phyloP scores from a whole-genome alignment of 2,113 vertebrate genomes.

The Chrysemys picta region DNA sequence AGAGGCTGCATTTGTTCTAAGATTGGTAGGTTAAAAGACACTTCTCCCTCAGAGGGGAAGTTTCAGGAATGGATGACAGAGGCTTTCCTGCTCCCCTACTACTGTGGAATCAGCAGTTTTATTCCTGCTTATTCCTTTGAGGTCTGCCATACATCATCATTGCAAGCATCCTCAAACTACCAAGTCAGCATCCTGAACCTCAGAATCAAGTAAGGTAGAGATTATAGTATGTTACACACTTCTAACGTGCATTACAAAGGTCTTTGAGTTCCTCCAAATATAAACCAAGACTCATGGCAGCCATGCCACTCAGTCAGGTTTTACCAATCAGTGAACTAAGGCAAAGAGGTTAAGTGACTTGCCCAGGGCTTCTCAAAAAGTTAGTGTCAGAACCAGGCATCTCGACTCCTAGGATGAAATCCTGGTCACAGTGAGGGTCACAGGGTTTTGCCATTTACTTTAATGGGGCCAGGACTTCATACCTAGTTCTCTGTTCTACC shows the following conservation, averaged over 20 bases:
- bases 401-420: background rate
- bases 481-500: background rate
- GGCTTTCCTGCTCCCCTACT: background rate
- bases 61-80: background rate
- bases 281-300: background rate
- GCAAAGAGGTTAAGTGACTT: background rate
- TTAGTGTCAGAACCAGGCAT: accelerated
- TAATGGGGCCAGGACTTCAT: background rate
- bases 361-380: background rate
- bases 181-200: background rate
- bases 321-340: background rate
- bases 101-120: background rate
- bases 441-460: background rate
- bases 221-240: accelerated
- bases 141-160: background rate
- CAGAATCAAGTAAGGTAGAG: background rate
- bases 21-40: background rate
- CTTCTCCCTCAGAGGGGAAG: background rate
- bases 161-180: background rate
- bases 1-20: background rate
- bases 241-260: background rate
- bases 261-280: background rate
- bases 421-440: background rate
- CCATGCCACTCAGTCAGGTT: background rate
- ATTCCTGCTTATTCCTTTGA: background rate